phyloP scores from a whole-genome alignment of 2,113 vertebrate species.

The Rana temporaria region DNA sequence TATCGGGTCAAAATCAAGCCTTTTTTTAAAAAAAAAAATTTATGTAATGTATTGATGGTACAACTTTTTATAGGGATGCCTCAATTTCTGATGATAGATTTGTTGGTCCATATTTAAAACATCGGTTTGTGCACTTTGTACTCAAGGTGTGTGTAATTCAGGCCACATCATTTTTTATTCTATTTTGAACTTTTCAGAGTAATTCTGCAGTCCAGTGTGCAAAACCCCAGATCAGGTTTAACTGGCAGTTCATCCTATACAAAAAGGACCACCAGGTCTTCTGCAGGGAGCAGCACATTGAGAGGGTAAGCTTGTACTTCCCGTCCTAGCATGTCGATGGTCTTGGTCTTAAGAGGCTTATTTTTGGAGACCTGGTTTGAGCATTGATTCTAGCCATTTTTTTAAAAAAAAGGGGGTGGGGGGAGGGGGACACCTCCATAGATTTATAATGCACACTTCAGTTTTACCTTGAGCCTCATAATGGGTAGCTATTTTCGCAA shows the following conservation, averaged over 20 bases:
- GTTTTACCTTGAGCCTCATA: too few relatives aligned
- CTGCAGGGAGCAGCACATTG: conserved; percentile 78
- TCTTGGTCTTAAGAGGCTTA: neutral
- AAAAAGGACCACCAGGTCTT: conserved; percentile 88
- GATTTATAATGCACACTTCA: too few relatives aligned
- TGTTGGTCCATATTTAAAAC: too few relatives aligned
- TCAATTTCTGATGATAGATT: too few relatives aligned
- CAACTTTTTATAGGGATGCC: too few relatives aligned
- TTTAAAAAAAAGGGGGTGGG: conserved; percentile 13
- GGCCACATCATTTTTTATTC: conserved; percentile 40
- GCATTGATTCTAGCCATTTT: conserved; percentile 50
- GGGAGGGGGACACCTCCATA: too few relatives aligned
- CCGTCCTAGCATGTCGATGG: neutral
- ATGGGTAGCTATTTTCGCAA: too few relatives aligned
- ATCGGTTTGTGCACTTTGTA: neutral
- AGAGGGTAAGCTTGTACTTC: conserved; percentile 76
- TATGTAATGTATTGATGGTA: too few relatives aligned
- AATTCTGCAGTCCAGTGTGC: conserved; percentile 87
- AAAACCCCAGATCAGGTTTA: conserved; percentile 83
- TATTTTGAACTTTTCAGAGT: conserved; percentile 81
- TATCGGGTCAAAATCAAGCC: too few relatives aligned
- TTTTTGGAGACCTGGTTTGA: neutral
- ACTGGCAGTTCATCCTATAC: conserved; percentile 81
- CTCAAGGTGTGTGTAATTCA: neutral
- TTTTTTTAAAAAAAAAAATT: too few relatives aligned